Conservation (phyloP, 2,113 vertebrate species). For the Perognathus longimembris region DNA sequence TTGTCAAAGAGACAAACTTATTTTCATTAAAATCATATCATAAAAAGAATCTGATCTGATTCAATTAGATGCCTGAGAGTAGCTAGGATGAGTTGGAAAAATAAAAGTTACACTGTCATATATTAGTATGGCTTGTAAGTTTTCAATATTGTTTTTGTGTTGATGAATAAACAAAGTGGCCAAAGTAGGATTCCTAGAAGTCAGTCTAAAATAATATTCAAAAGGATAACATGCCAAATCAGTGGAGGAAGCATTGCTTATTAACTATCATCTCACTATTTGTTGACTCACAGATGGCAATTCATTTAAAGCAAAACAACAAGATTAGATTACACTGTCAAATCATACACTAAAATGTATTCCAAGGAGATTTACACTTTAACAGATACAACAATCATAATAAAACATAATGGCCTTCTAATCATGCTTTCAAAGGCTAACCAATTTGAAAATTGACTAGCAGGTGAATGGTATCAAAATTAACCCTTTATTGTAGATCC, state of each 20-base stretch:
- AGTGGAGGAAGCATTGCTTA: neutral
- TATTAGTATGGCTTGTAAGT: neutral
- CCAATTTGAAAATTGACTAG: neutral
- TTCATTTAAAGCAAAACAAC: neutral
- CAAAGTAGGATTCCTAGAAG: neutral
- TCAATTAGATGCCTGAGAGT: neutral
- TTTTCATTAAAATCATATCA: neutral
- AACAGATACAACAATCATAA: neutral
- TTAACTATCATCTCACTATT: conserved; percentile 9
- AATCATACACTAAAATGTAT: conserved; percentile 2
- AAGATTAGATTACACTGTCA: neutral
- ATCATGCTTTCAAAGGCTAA: neutral
- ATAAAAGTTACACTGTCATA: neutral
- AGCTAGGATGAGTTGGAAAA: neutral
- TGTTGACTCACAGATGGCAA: neutral
- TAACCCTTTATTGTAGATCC: neutral
- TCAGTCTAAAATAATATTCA: neutral
- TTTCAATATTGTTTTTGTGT: conserved; percentile 11
- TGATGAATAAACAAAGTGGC: neutral
- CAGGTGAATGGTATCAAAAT: neutral
- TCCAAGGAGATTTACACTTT: neutral
- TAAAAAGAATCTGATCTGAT: conserved; percentile 13
- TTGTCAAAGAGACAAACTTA: conserved; percentile 8
- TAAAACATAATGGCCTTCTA: neutral
- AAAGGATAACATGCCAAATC: neutral